Conservation (phyloP, 1,140 invertebrate species). For the Apis dorsata region DNA sequence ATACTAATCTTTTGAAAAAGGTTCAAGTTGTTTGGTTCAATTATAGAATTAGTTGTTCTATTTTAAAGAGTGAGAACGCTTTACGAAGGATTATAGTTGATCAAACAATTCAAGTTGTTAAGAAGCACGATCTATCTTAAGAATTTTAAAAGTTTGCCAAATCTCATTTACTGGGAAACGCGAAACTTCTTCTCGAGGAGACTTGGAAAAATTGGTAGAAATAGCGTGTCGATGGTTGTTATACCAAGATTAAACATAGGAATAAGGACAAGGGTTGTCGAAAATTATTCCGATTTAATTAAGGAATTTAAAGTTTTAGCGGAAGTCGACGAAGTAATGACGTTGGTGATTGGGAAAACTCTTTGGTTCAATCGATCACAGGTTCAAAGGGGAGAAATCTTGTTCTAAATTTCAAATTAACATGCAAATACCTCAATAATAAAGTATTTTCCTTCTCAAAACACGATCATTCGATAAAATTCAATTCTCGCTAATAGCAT, state of each 20-base stretch:
- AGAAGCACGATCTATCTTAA: constrained; percentile 22
- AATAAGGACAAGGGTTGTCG: background rate
- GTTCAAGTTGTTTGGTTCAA: no score
- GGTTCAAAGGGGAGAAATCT: no score
- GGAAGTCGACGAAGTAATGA: background rate
- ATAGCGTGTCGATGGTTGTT: constrained; percentile 20
- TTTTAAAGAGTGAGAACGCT: background rate
- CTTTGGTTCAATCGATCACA: background rate
- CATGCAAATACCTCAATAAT: no score
- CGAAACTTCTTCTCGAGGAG: constrained; percentile 32
- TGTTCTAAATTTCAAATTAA: no score
- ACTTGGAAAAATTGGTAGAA: background rate
- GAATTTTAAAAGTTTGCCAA: constrained; percentile 34
- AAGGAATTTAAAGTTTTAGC: background rate
- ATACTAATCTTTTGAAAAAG: no score
- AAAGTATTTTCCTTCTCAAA: background rate
- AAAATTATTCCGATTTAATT: constrained; percentile 26
- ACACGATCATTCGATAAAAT: background rate
- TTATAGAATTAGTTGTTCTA: no score
- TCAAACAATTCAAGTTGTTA: constrained; percentile 27
- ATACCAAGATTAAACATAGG: background rate
- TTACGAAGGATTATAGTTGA: background rate
- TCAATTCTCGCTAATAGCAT: background rate
- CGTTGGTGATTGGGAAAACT: background rate
- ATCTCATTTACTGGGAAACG: constrained; percentile 27